Evolutionary conservation across 2,888 invertebrate genomes (phyloP).

Genomic region (Drosophila merina): DNA sequence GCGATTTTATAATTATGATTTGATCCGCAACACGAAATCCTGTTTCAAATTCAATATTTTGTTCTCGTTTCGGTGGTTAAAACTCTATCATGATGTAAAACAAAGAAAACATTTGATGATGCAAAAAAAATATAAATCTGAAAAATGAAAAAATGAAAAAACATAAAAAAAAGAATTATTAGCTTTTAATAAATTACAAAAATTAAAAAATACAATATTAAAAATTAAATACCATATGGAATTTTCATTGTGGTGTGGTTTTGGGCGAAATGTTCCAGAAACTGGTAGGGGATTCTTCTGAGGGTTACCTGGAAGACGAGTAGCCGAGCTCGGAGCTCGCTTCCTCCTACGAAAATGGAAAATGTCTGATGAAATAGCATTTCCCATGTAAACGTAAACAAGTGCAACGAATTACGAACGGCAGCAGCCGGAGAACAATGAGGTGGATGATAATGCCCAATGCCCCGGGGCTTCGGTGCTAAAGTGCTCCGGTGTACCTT

Average conservation of each 20-base stretch:
- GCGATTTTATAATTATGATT: conserved; percentile 47
- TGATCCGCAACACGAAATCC: conserved; percentile 32
- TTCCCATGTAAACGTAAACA: conserved; percentile 79
- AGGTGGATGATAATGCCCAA: conserved; percentile 52
- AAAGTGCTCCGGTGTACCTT: neutral
- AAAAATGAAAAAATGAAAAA: conserved; percentile 28
- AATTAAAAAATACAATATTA: conserved; percentile 50
- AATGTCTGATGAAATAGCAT: conserved; percentile 49
- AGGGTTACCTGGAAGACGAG: conserved; percentile 31
- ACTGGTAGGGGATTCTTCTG: neutral
- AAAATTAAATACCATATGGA: conserved; percentile 23
- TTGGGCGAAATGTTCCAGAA: neutral
- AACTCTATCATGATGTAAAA: conserved; percentile 36
- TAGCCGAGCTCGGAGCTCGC: conserved; percentile 8
- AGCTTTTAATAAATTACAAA: conserved; percentile 66
- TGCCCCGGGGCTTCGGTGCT: conserved; percentile 31
- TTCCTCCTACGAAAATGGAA: conserved; percentile 16
- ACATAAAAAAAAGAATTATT: conserved; percentile 48
- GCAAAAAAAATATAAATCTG: conserved; percentile 38
- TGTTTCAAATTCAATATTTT: conserved; percentile 21
- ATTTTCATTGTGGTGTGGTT: conserved; percentile 15
- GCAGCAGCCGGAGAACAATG: conserved; percentile 31
- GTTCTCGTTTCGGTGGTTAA: conserved; percentile 40
- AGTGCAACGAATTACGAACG: conserved; percentile 68
- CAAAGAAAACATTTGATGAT: conserved; percentile 41